These are phyloP conservation scores for Drosophila azteca DNA, from an alignment of 1,140 invertebrate species.

Conservation along the genomic window DNA sequence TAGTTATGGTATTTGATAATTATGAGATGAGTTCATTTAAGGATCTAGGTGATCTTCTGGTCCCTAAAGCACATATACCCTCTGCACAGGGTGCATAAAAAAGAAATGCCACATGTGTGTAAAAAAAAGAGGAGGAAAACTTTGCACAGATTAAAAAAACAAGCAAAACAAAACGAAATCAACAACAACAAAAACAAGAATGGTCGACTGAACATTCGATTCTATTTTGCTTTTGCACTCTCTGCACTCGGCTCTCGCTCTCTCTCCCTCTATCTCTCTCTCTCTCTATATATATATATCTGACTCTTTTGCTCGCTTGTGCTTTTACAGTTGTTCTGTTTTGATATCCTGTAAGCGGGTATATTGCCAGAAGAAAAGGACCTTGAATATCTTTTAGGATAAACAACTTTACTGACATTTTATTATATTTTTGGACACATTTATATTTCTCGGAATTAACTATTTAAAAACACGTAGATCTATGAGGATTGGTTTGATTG, in stretches of 20 bases:
- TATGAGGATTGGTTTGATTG: neutral
- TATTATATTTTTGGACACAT: too few relatives aligned
- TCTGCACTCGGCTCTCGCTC: neutral
- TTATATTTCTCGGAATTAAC: too few relatives aligned
- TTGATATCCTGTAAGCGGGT: neutral
- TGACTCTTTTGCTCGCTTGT: conserved; percentile 9
- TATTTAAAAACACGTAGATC: too few relatives aligned
- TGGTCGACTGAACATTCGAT: conserved; percentile 51
- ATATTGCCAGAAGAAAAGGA: too few relatives aligned
- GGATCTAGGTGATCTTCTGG: too few relatives aligned
- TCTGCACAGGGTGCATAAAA: conserved; percentile 15
- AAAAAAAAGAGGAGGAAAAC: conserved; percentile 41
- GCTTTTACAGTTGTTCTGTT: conserved; percentile 16
- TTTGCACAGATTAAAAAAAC: conserved; percentile 54
- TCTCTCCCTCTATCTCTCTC: conserved; percentile 5
- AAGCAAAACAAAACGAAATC: conserved; percentile 20
- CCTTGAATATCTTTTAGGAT: too few relatives aligned
- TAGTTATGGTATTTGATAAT: too few relatives aligned
- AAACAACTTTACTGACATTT: neutral
- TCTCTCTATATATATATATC: neutral
- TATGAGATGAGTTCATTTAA: too few relatives aligned
- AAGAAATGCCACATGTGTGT: conserved; percentile 53
- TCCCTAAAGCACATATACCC: too few relatives aligned
- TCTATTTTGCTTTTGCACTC: conserved; percentile 40
- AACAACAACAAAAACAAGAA: conserved; percentile 21